These are phyloP conservation scores for Trinorchestia longiramus DNA, from an alignment of 1,140 invertebrate species.

Conservation along the genomic window DNA sequence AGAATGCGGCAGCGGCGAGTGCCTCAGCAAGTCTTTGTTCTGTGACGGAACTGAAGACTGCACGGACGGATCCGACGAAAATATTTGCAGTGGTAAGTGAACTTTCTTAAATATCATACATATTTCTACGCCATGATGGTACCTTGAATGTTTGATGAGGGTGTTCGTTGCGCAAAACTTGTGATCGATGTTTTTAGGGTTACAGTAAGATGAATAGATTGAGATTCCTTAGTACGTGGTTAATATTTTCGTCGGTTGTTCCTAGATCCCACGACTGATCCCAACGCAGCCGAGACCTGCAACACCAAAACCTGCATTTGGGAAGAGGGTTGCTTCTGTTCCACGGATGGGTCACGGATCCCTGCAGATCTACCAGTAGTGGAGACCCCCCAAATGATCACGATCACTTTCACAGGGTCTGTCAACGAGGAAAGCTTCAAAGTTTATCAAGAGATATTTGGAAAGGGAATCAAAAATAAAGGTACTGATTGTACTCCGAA, in stretches of 20 bases:
- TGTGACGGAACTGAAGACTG: constrained; percentile 93
- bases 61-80: constrained; percentile 94
- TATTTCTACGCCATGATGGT: neutral
- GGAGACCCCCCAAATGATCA: constrained; percentile 71
- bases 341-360: constrained; percentile 70
- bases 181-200: neutral
- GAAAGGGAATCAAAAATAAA: constrained; percentile 70
- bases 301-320: constrained; percentile 70
- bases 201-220: neutral
- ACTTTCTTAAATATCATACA: neutral
- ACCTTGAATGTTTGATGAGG: too few relatives aligned
- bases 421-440: constrained; percentile 71
- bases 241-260: neutral
- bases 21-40: constrained; percentile 89
- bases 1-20: constrained; percentile 89
- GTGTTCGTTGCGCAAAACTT: too few relatives aligned
- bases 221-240: neutral
- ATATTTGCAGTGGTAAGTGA: constrained; percentile 82
- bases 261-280: constrained; percentile 69
- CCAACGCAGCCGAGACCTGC: constrained; percentile 70
- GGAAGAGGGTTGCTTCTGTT: constrained; percentile 72
- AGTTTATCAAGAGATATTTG: constrained; percentile 70
- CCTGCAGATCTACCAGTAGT: constrained; percentile 69
- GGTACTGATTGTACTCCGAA: constrained; percentile 74
- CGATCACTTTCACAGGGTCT: constrained; percentile 72